phyloP scores from a whole-genome alignment of 2,113 vertebrate genomes.

The Pampusana beccarii region DNA sequence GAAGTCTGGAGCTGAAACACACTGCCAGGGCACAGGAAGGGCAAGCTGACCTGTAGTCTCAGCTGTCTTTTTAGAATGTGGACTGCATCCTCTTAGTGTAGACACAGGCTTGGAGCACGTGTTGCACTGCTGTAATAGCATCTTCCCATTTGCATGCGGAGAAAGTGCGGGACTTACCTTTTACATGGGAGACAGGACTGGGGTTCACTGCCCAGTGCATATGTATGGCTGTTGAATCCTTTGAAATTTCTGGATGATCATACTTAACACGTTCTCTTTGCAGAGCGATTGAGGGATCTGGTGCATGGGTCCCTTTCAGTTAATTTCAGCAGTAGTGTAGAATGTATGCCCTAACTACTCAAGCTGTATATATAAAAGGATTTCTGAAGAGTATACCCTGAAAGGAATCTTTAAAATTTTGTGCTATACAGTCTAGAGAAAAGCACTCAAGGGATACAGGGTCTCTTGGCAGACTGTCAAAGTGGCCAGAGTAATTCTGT shows the following conservation, averaged over 20 bases:
- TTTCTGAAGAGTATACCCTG: neutral
- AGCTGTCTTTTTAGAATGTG: neutral
- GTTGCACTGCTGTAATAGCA: neutral
- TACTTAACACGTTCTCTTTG: neutral
- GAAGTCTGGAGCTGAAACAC: neutral
- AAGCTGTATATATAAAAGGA: neutral
- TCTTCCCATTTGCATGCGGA: neutral
- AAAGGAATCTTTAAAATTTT: neutral
- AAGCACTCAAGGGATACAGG: neutral
- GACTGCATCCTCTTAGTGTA: neutral
- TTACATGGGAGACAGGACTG: neutral
- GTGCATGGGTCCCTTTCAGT: neutral
- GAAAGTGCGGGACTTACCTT: neutral
- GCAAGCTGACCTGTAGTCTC: neutral
- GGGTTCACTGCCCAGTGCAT: neutral
- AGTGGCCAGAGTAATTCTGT: neutral
- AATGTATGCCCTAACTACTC: neutral
- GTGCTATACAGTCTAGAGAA: neutral
- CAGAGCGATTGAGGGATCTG: neutral
- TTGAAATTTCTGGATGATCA: neutral
- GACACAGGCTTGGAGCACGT: fast-evolving
- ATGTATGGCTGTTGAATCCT: neutral
- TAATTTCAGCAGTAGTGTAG: neutral
- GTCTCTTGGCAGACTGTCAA: neutral
- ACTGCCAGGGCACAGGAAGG: neutral